phyloP scores from a whole-genome alignment of 2,113 vertebrate genomes.

The Sitta europaea region DNA sequence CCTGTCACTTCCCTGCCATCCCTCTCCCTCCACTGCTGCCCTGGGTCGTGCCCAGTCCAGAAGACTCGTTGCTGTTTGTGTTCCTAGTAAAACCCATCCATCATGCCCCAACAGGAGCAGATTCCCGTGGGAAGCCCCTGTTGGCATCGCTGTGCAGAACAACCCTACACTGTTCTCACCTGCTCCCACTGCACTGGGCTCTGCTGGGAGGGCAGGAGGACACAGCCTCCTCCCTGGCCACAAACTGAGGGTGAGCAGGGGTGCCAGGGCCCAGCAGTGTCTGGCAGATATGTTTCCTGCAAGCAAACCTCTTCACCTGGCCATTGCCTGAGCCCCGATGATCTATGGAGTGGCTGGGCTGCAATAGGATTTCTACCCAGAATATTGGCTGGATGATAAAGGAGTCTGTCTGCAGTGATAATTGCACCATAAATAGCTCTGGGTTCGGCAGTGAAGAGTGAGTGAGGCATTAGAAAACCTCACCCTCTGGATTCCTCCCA shows the following conservation, averaged over 20 bases:
- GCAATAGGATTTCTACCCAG: constrained; percentile 44
- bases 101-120: neutral
- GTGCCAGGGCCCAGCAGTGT: neutral
- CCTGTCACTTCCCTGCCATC: neutral
- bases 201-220: neutral
- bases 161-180: rapidly evolving
- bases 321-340: neutral
- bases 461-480: constrained; percentile 41
- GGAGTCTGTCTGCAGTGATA: constrained; percentile 42
- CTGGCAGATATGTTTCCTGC: neutral
- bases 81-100: neutral
- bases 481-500: constrained; percentile 48
- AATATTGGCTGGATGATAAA: constrained; percentile 58
- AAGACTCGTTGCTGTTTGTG: neutral
- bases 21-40: neutral
- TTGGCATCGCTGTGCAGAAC: neutral
- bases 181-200: neutral
- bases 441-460: constrained; percentile 29
- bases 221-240: neutral
- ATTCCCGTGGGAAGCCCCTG: rapidly evolving
- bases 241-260: neutral
- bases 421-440: constrained; percentile 61
- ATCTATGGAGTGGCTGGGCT: constrained; percentile 11
- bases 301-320: neutral
- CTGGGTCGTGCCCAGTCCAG: neutral